Evolutionary conservation across 2,797 vertebrate species (phyloP), one percentile per base, ranked within the genome.

Genomic region (Gallinago nigripennis): DNA sequence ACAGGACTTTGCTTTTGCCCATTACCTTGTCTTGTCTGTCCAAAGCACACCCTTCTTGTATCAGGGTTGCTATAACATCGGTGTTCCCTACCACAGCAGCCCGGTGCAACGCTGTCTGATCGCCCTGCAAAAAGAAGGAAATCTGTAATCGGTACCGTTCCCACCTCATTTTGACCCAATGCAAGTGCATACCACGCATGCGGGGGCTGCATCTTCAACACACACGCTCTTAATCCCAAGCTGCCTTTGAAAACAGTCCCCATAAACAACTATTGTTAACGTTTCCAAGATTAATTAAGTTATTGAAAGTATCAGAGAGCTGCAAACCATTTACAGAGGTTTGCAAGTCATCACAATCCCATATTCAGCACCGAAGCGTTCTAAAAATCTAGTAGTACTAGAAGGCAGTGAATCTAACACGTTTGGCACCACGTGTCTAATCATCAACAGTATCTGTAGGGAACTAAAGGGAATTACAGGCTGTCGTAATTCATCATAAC

Each of bases 11-110:
- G 50, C 23, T 13, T 27, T 51, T 46, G 82, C 41, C 30, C 37
- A 14, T 97, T 96, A 99, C 99, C 99, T 99, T 99, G 98, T 99
- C 99, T 96, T 99, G 99, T 61, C 99, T 98, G 97, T 99, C 99
- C 98, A 99, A 97, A 76, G 99, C 98, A 94, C 99, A 99, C 5
- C 99, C 99, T 97, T 99, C 99, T 92, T 98, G 99, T 95, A 99
- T 97, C 76, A 99, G 98, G 33, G 98, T 97, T 3, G 98, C 95
- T 92, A 99, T 98, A 87, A 99, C 77, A 24, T 99, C 99, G 0
- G 97, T 97, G 97, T 99, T 99, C 86, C 99, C 99, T 96, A 99
- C 98, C 82, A 99, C 98, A 2, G 99, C 98, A 50, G 99, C 99
- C 63, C 99, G 98, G 79, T 99, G 99, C 86, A 99, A 76, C 3